Percentiles rank a stretch among this genome's conserved stretches.
Evolutionary conservation across 1,140 invertebrate species (phyloP).

Genomic region (Acromyrmex heyeri): DNA sequence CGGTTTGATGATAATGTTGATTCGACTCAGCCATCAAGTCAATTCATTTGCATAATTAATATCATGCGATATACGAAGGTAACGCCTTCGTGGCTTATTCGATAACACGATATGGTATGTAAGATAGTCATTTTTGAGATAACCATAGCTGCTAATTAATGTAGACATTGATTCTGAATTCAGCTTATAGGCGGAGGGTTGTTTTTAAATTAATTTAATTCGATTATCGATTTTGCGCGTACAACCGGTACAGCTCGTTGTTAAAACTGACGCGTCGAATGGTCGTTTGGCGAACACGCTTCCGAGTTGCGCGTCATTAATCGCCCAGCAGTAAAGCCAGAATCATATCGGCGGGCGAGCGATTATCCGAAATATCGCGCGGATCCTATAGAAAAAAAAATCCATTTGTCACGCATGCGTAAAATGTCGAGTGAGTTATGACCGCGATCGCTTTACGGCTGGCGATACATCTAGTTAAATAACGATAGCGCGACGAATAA

Average conservation of each 20-base stretch:
- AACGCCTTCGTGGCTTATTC: constrained; percentile 15
- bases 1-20: constrained; percentile 10
- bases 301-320: constrained; percentile 59
- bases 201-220: constrained; percentile 61
- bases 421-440: constrained; percentile 59
- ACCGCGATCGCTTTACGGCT: constrained; percentile 48
- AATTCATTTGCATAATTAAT: constrained; percentile 57
- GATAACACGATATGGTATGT: constrained; percentile 17
- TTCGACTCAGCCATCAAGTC: neutral
- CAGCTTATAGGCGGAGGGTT: constrained; percentile 19
- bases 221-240: constrained; percentile 46
- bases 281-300: constrained; percentile 37
- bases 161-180: constrained; percentile 21
- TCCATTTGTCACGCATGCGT: constrained; percentile 54
- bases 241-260: constrained; percentile 3
- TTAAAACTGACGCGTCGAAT: constrained; percentile 55
- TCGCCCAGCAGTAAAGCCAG: constrained; percentile 53
- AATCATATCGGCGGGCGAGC: constrained; percentile 43
- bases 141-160: constrained; percentile 34
- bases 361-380: constrained; percentile 56
- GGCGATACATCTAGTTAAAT: constrained; percentile 58
- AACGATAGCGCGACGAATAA: constrained; percentile 63
- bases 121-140: constrained; percentile 43
- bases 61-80: neutral
- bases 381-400: constrained; percentile 30